phyloP scores from a whole-genome alignment of 2,888 invertebrate species.

The Morpho achilles region DNA sequence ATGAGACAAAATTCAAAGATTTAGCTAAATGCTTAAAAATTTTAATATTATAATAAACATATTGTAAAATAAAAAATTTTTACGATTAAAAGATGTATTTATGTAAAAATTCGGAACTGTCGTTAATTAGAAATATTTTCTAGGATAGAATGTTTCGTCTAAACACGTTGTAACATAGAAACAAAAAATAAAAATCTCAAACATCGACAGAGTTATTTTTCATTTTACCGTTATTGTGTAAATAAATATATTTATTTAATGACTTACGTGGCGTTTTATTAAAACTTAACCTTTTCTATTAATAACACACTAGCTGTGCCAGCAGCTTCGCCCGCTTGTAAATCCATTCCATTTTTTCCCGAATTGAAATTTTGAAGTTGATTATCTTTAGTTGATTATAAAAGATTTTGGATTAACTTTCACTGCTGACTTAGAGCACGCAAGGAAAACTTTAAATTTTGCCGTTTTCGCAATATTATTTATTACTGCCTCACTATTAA shows the following conservation, averaged over 20 bases:
- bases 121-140: conserved; percentile 32
- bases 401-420: no score
- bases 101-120: conserved; percentile 54
- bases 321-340: not conserved
- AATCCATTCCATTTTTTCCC: conserved; percentile 18
- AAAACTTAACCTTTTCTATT: not conserved
- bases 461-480: no score
- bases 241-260: conserved; percentile 79
- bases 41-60: conserved; percentile 23
- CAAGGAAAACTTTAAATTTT: no score
- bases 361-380: no score
- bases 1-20: conserved; percentile 13
- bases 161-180: conserved; percentile 42
- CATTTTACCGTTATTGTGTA: conserved; percentile 70
- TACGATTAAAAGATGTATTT: conserved; percentile 66
- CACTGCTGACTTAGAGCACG: no score
- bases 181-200: conserved; percentile 45
- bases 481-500: no score
- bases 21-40: conserved; percentile 25
- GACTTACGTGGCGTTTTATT: conserved; percentile 59
- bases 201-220: conserved; percentile 69
- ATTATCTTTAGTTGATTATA: no score
- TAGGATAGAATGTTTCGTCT: conserved; percentile 37
- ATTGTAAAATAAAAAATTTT: conserved; percentile 51
- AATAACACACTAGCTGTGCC: not conserved